These are phyloP conservation scores for Neria commutata DNA, from an alignment of 2,888 invertebrate genomes.

Conservation along the genomic window DNA sequence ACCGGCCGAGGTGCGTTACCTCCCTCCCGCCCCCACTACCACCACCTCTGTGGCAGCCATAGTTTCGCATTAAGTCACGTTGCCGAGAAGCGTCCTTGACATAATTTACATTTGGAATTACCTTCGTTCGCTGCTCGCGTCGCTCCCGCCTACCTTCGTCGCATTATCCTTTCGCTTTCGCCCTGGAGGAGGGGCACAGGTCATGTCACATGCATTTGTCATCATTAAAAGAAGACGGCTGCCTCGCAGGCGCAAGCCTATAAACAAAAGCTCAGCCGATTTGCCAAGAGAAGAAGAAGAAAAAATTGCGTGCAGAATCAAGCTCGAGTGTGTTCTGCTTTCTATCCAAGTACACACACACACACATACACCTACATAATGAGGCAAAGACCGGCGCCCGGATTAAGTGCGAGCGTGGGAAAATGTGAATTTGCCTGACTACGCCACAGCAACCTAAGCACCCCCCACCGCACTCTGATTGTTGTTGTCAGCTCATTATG, in stretches of 20 bases:
- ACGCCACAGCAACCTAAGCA: background rate
- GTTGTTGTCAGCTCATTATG: slow-evolving; percentile 1
- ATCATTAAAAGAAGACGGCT: background rate
- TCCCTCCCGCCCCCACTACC: background rate
- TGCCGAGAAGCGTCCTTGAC: slow-evolving; percentile 7
- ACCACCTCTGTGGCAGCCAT: no score
- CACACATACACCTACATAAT: no score
- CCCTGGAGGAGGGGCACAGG: no score
- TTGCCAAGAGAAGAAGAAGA: no score
- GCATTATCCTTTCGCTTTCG: background rate
- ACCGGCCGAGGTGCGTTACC: no score
- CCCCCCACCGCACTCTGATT: background rate
- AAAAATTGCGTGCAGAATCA: background rate
- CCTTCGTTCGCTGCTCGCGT: no score
- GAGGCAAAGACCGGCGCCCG: no score
- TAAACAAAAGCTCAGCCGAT: background rate
- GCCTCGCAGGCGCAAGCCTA: background rate
- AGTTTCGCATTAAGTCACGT: background rate
- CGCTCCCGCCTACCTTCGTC: no score
- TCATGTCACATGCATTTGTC: background rate
- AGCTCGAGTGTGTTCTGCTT: background rate
- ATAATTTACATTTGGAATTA: slow-evolving; percentile 15
- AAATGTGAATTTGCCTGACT: background rate
- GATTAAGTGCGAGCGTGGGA: no score
- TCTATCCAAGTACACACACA: no score